phyloP scores from a whole-genome alignment of 2,888 invertebrate genomes.

The Lasius fuliginosus region DNA sequence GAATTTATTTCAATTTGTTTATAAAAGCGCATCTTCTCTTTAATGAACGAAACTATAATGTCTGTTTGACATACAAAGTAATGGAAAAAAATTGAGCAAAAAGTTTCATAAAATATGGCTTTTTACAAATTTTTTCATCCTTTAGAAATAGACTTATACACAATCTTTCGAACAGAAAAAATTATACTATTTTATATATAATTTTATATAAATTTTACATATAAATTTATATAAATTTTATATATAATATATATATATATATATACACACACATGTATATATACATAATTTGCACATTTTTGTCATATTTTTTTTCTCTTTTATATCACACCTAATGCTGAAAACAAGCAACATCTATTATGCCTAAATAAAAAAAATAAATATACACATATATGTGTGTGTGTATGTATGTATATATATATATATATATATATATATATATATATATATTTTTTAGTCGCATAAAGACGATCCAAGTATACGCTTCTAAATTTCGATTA shows the following conservation, averaged over 20 bases:
- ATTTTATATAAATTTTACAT: not conserved
- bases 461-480: not conserved
- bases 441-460: not conserved
- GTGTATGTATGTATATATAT: not conserved
- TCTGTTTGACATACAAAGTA: not conserved
- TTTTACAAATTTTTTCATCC: not conserved
- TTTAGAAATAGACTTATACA: not conserved
- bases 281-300: constrained; percentile 10
- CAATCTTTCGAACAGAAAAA: not conserved
- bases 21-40: not conserved
- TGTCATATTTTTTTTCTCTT: not conserved
- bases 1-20: not conserved
- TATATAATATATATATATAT: not conserved
- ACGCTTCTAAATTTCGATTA: constrained; percentile 17
- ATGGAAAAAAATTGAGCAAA: constrained; percentile 22
- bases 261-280: not conserved
- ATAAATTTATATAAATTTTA: not conserved
- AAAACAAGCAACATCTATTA: not conserved
- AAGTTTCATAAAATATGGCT: constrained; percentile 2
- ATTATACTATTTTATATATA: constrained; percentile 9
- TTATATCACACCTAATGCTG: not conserved
- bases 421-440: constrained; percentile 2
- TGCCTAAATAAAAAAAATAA: not conserved
- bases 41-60: not conserved
- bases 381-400: not conserved